Evolutionary conservation across 1,140 invertebrate species (phyloP), one percentile per base, ranked within the genome.

Genomic region (Brachionus rotundiformis): DNA sequence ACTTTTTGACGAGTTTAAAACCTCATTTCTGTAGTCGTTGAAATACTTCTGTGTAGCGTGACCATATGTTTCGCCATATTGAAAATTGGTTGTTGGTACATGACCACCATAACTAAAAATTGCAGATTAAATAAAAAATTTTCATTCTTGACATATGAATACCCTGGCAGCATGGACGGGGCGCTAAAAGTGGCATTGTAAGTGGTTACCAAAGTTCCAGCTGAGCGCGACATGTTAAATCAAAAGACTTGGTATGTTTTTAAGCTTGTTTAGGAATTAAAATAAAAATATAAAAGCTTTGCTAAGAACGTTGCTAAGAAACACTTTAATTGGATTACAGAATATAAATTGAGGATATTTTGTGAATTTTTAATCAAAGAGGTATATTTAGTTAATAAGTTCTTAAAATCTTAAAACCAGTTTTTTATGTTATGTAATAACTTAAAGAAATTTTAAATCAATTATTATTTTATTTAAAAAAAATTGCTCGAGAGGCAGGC

Each of bases 61-160:
- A 13, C 87, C 88, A 84, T 87, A 89, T 29, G 87, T 88, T 82
- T 89, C 87, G 10, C 87, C 88, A 85, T 87, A 88, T 73, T 88
- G 86, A 85, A 85, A 89, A 83, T 88, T 88, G 44, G 85, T 85
- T 27, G 88, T 87, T 68, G 88, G 88, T 77, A 88, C 88, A 82
- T 88, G 86, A 8, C 88, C 88, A 61, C 85, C 83, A 77, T 88
- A 89, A 31, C 87, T 88, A 82, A 49, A 79, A 25, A n/a, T 16
- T 11, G 23, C 2, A 29, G 5, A 6, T 36, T 31, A 13, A 39
- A 65, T 31, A 23, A 39, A 6, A 16, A 5, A 11, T 83, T 25
- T 29, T 1, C 4, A 2, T n/a, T 11, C 8, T 10, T 33, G 10
- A 13, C 39, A 11, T 27, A n/a, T 44, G 11, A 82, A 83, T 86